Percentiles rank a stretch among this genome's conserved stretches.
These are phyloP conservation scores for Anolis sagrei DNA, from an alignment of 2,113 vertebrate genomes.

Conservation along the genomic window DNA sequence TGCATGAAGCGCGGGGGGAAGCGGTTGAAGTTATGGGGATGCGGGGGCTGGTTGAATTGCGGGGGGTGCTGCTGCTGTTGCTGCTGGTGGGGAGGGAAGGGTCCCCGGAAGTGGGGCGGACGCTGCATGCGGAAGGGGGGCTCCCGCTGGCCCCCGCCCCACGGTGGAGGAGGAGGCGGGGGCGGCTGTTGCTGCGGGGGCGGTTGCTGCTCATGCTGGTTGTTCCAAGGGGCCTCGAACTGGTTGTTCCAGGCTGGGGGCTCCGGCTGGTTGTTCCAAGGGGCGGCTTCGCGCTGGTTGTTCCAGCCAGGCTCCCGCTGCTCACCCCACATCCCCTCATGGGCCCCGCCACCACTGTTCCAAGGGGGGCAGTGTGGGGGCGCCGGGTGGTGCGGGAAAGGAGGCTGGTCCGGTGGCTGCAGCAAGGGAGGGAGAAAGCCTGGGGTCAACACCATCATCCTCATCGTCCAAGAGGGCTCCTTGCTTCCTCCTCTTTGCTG, in stretches of 20 bases:
- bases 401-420: conserved; percentile 75
- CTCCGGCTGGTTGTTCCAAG: conserved; percentile 87
- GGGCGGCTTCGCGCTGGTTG: conserved; percentile 83
- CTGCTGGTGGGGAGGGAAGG: conserved; percentile 95
- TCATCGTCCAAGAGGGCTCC: background rate
- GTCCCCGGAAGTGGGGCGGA: conserved; percentile 94
- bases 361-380: conserved; percentile 96
- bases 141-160: conserved; percentile 91
- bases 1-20: conserved; percentile 98
- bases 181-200: conserved; percentile 90
- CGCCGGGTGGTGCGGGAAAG: conserved; percentile 84
- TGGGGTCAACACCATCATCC: no score
- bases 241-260: conserved; percentile 84
- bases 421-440: accelerated
- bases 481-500: background rate
- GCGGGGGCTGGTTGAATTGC: conserved; percentile 95
- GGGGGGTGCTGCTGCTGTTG: conserved; percentile 80
- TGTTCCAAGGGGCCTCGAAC: conserved; percentile 86
- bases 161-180: conserved; percentile 87
- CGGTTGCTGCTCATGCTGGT: conserved; percentile 81
- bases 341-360: conserved; percentile 83
- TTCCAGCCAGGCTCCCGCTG: conserved; percentile 94
- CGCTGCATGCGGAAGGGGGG: conserved; percentile 96
- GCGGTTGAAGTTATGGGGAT: conserved; percentile 94
- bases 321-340: conserved; percentile 96